Conservation (phyloP, 2,113 vertebrate genomes). For the Phalacrocorax aristotelis region DNA sequence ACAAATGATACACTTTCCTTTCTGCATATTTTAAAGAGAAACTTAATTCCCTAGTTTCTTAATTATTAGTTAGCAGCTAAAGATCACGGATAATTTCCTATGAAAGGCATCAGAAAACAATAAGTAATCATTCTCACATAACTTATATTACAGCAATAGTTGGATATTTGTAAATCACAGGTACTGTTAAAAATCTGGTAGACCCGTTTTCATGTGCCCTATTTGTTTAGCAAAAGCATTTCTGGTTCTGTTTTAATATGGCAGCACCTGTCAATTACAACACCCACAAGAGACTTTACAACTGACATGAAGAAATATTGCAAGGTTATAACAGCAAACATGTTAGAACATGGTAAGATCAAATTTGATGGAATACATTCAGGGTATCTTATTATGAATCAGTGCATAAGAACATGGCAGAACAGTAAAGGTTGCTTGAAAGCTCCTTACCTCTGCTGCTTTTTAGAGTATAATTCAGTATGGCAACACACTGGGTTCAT, state of each 20-base stretch:
- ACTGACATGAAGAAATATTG: background rate
- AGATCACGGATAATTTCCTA: background rate
- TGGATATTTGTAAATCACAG: background rate
- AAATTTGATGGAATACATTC: background rate
- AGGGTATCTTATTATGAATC: background rate
- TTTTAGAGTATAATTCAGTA: background rate
- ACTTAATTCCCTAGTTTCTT: background rate
- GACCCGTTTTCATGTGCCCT: background rate
- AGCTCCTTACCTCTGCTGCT: background rate
- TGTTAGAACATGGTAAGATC: background rate
- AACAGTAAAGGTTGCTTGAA: background rate
- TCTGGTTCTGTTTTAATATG: background rate
- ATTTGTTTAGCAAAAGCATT: background rate
- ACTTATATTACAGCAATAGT: background rate
- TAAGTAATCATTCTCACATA: background rate
- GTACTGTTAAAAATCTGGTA: background rate
- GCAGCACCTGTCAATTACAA: background rate
- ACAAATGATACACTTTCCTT: background rate
- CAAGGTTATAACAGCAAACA: background rate
- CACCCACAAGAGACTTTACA: background rate
- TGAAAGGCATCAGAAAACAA: background rate
- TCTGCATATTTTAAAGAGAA: background rate
- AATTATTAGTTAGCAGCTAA: background rate
- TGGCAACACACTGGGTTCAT: background rate
- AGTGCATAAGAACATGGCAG: background rate